Evolutionary conservation across 1,140 invertebrate species (phyloP).

Genomic region (Campodea augens): DNA sequence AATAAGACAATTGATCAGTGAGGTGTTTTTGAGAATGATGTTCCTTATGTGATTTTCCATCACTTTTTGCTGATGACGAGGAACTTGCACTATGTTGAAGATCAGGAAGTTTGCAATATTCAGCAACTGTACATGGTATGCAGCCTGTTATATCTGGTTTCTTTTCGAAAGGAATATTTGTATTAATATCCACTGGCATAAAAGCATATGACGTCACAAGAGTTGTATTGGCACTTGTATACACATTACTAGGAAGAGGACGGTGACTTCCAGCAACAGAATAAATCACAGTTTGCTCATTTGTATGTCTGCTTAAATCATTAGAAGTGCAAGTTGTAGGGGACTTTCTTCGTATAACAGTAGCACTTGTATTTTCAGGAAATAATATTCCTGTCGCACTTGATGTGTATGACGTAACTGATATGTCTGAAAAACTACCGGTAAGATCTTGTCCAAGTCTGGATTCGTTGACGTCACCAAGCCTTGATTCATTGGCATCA

Average conservation of each 20-base stretch:
- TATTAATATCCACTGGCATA: no score
- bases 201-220: neutral
- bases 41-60: no score
- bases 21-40: no score
- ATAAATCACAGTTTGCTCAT: slow-evolving; percentile 46
- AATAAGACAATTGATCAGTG: slow-evolving; percentile 52
- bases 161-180: no score
- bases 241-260: slow-evolving; percentile 44
- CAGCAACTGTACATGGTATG: no score
- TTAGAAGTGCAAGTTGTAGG: no score
- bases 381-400: neutral
- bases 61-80: no score
- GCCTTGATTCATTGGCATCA: neutral
- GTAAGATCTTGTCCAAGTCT: neutral
- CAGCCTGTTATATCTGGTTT: no score
- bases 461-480: neutral
- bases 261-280: slow-evolving; percentile 48
- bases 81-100: no score
- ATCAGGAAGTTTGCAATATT: no score
- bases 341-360: neutral
- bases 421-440: neutral
- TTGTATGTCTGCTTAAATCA: neutral
- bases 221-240: slow-evolving; percentile 36
- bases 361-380: neutral
- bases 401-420: neutral